Evolutionary conservation across 1,140 invertebrate genomes (phyloP).

Genomic region (Glossosoma conforme): DNA sequence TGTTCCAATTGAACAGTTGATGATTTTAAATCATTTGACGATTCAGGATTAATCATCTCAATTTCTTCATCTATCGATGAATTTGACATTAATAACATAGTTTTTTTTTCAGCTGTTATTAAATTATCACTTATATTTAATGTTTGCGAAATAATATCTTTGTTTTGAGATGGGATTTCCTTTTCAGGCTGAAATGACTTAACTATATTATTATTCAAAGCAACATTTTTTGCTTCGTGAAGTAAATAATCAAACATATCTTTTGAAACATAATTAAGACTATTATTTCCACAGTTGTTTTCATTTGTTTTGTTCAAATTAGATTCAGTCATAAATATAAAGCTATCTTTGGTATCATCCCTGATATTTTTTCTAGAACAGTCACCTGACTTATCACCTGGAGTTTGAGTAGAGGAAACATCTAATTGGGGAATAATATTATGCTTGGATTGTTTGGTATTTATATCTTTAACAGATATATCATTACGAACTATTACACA

Average conservation of each 20-base stretch:
- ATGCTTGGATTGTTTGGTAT: background rate
- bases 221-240: conserved; percentile 16
- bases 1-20: background rate
- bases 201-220: background rate
- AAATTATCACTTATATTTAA: no score
- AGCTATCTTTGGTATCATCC: background rate
- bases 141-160: background rate
- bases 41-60: no score
- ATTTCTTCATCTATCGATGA: no score
- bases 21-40: no score
- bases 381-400: no score
- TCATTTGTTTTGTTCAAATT: conserved; percentile 16
- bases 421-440: background rate
- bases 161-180: background rate
- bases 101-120: no score
- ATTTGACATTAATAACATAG: no score
- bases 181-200: background rate
- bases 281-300: conserved; percentile 9
- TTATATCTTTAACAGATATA: background rate
- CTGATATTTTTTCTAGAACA: no score
- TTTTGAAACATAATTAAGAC: conserved; percentile 13
- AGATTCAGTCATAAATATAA: conserved; percentile 1
- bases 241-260: conserved; percentile 13
- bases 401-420: no score
- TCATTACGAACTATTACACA: background rate